Evolutionary conservation across 2,888 invertebrate species (phyloP).

Genomic region (Mimas tiliae): DNA sequence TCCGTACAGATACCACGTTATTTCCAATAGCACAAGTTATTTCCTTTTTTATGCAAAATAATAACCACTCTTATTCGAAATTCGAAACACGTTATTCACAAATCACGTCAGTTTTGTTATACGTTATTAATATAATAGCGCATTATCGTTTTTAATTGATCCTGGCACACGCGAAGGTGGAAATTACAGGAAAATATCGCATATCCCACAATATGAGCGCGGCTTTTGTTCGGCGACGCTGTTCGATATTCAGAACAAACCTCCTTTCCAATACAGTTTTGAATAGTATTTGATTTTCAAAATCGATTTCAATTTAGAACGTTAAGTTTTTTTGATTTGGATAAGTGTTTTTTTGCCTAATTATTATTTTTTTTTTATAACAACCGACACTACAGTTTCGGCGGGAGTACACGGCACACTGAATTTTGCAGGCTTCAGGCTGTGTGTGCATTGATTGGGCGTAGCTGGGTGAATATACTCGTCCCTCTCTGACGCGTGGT

Average conservation of each 20-base stretch:
- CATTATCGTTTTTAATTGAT: slow-evolving; percentile 11
- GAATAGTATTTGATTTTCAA: slow-evolving; percentile 29
- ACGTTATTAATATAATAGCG: neutral
- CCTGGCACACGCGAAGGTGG: neutral
- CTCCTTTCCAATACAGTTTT: slow-evolving; percentile 33
- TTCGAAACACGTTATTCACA: slow-evolving; percentile 19
- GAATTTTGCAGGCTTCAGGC: slow-evolving; percentile 70
- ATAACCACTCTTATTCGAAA: slow-evolving; percentile 5
- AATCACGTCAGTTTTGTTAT: neutral
- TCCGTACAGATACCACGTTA: slow-evolving; percentile 21
- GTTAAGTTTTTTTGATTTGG: slow-evolving; percentile 38
- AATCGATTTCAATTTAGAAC: slow-evolving; percentile 29
- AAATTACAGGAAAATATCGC: slow-evolving; percentile 33
- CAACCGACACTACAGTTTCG: slow-evolving; percentile 55
- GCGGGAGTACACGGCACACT: slow-evolving; percentile 66
- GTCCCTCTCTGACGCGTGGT: slow-evolving; percentile 55
- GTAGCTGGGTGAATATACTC: slow-evolving; percentile 60
- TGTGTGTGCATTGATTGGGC: slow-evolving; percentile 82
- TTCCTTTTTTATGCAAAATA: neutral
- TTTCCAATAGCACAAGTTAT: slow-evolving; percentile 18
- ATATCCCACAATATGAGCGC: slow-evolving; percentile 57
- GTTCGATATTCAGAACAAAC: slow-evolving; percentile 42
- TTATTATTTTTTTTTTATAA: slow-evolving; percentile 50
- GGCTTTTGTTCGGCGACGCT: slow-evolving; percentile 54
- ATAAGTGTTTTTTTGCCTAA: slow-evolving; percentile 36